Evolutionary conservation across 30 jellyfish, hydroid and myxozoan species (phyloP).

Genomic region (Aurelia sp.): DNA sequence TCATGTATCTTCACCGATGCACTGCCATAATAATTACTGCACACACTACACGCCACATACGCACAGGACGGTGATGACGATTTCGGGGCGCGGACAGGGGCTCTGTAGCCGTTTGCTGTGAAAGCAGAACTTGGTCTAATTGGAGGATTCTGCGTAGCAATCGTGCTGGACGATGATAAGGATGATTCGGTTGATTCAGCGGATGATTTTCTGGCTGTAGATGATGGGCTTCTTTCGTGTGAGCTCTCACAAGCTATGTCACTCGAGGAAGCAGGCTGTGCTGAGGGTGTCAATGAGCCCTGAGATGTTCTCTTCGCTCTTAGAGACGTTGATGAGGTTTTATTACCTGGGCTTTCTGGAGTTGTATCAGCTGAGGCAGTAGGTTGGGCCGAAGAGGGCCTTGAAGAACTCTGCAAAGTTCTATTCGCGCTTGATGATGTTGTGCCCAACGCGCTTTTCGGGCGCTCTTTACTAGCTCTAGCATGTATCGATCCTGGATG

Average conservation of each 20-base stretch:
- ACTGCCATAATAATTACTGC: slow-evolving; percentile 73
- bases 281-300: neutral
- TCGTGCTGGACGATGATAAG: neutral
- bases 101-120: slow-evolving; percentile 4
- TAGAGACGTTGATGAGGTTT: neutral
- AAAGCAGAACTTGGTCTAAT: neutral
- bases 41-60: slow-evolving; percentile 50
- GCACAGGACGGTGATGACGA: slow-evolving; percentile 5
- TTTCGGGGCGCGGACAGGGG: slow-evolving; percentile 1
- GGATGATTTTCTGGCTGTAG: neutral
- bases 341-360: neutral
- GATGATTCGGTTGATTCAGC: neutral
- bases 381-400: neutral
- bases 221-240: neutral
- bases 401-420: neutral
- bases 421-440: neutral
- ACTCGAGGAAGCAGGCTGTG: neutral
- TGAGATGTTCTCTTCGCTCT: neutral
- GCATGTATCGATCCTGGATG: neutral
- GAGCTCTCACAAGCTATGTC: neutral
- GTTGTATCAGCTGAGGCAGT: neutral
- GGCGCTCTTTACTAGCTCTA: neutral
- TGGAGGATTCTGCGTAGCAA: neutral
- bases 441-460: neutral
- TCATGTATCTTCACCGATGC: slow-evolving; percentile 78